phyloP scores from a whole-genome alignment of 2,113 vertebrate genomes.

The Sceloporus tristichus region DNA sequence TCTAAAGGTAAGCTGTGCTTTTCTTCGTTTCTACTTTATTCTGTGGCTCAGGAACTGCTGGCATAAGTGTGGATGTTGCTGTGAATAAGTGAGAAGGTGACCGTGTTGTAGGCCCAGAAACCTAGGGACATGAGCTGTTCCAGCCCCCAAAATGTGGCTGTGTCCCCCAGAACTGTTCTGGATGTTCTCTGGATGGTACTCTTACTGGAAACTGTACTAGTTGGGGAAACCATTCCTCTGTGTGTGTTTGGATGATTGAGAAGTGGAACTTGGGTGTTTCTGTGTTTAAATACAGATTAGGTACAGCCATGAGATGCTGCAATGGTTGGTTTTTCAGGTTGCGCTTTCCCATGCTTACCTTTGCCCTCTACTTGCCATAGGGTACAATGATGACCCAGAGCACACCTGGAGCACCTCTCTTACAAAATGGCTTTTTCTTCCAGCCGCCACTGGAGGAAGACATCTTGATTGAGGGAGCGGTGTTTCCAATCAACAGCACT shows the following conservation, averaged over 20 bases:
- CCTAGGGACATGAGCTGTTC: no score
- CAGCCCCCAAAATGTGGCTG: not conserved
- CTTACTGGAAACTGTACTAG: no score
- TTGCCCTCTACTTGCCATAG: not conserved
- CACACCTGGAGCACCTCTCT: rapidly evolving
- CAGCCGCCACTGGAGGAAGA: slow-evolving; percentile 92
- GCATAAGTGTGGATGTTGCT: not conserved
- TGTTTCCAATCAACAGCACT: slow-evolving; percentile 91
- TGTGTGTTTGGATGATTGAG: no score
- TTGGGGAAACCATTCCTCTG: not conserved
- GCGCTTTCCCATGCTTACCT: rapidly evolving
- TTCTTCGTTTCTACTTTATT: no score
- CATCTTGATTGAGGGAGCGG: slow-evolving; percentile 86
- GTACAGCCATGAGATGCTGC: not conserved
- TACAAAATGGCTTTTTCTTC: slow-evolving; percentile 49
- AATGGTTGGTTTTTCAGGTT: not conserved
- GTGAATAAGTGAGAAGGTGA: not conserved
- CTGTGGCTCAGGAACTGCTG: not conserved
- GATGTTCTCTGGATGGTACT: no score
- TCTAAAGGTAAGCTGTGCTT: slow-evolving; percentile 80
- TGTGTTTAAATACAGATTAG: no score
- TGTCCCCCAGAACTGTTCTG: not conserved
- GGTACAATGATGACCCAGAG: not conserved
- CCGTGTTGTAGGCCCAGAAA: not conserved
- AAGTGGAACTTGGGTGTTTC: not conserved